These are phyloP conservation scores for Platysternon megacephalum DNA, from an alignment of 2,113 vertebrate species.

Conservation along the genomic window DNA sequence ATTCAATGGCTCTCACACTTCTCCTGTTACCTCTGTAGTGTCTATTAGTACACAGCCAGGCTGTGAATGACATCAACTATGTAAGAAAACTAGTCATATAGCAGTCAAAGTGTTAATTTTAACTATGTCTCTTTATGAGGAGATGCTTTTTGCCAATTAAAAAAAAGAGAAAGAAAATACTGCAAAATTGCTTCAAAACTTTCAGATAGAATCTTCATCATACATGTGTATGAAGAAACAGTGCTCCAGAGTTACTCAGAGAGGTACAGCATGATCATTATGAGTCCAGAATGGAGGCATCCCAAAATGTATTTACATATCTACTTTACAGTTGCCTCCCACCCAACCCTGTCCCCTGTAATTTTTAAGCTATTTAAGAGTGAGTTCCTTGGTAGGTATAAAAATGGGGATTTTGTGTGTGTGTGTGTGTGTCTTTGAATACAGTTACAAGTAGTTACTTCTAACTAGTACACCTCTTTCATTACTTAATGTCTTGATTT, in stretches of 20 bases:
- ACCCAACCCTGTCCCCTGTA: not conserved
- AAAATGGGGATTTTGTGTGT: too few species aligned
- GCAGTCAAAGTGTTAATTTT: not conserved
- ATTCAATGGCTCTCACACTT: constrained; percentile 44
- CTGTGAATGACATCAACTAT: not conserved
- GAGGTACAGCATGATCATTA: not conserved
- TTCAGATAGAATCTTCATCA: not conserved
- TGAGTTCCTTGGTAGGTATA: not conserved
- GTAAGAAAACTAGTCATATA: not conserved
- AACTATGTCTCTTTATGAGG: not conserved
- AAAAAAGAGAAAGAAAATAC: not conserved
- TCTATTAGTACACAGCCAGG: not conserved
- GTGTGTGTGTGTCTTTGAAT: not conserved
- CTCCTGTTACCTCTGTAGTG: not conserved
- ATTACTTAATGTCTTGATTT: not conserved
- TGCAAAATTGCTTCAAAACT: not conserved
- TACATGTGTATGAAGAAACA: not conserved
- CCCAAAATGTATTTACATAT: not conserved
- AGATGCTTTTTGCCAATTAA: not conserved
- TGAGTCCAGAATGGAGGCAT: not conserved
- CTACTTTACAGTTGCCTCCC: not conserved
- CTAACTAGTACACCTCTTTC: not conserved
- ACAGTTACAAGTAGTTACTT: not conserved
- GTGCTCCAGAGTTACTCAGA: not conserved
- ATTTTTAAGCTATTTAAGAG: not conserved